Conservation (phyloP, 2,113 vertebrate genomes). For the Phaethon lepturus region DNA sequence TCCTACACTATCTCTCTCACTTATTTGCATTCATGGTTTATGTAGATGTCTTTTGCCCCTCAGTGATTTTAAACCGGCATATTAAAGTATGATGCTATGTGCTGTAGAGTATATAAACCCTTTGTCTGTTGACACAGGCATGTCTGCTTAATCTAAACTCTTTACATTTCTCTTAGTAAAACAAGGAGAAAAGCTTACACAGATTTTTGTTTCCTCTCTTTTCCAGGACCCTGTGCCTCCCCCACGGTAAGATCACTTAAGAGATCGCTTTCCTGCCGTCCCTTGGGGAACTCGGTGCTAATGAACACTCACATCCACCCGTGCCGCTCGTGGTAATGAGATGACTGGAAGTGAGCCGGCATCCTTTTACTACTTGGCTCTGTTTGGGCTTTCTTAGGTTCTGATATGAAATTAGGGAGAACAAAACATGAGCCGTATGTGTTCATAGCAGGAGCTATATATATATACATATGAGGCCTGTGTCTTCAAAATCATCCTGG, state of each 20-base stretch:
- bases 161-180: background rate
- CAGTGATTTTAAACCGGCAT: background rate
- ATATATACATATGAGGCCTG: too few species aligned
- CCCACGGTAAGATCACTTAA: slow-evolving; percentile 48
- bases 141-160: background rate
- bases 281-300: background rate
- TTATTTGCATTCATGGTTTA: background rate
- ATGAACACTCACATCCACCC: background rate
- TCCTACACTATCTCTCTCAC: background rate
- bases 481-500: background rate
- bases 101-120: background rate
- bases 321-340: background rate
- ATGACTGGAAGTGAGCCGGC: background rate
- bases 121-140: background rate
- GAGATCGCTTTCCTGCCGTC: background rate
- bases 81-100: background rate
- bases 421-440: background rate
- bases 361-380: background rate
- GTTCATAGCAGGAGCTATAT: background rate
- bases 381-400: background rate
- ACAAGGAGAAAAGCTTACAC: background rate
- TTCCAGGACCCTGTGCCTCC: slow-evolving; percentile 54
- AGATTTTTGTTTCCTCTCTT: slow-evolving; percentile 16
- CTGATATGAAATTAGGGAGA: background rate
- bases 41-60: background rate